Evolutionary conservation across 2,888 invertebrate genomes (phyloP).

Genomic region (Drosophila parthenogenetica): DNA sequence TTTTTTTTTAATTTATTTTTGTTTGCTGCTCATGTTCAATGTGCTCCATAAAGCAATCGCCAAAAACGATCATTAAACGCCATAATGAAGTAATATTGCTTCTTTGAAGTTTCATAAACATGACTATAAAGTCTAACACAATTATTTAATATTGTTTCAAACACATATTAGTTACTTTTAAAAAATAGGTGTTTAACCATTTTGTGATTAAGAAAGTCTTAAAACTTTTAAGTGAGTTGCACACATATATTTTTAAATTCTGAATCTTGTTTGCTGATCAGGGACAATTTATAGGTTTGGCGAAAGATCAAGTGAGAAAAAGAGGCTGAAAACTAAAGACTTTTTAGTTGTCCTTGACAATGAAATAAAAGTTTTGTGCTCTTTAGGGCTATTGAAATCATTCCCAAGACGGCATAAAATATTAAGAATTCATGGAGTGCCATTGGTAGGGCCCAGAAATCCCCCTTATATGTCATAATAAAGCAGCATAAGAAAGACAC

Average conservation of each 20-base stretch:
- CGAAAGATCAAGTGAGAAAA: neutral
- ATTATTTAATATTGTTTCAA: no score
- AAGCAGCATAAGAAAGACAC: slow-evolving; percentile 35
- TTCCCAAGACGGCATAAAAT: slow-evolving; percentile 36
- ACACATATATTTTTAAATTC: no score
- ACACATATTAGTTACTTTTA: no score
- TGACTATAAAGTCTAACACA: no score
- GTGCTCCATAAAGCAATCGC: slow-evolving; percentile 2
- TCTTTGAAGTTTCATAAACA: no score
- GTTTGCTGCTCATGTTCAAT: slow-evolving; percentile 35
- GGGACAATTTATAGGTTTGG: neutral
- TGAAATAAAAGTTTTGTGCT: slow-evolving; percentile 27
- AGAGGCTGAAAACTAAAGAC: neutral
- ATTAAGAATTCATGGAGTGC: slow-evolving; percentile 8
- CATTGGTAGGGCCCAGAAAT: slow-evolving; percentile 3
- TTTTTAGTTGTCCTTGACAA: slow-evolving; percentile 60
- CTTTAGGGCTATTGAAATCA: slow-evolving; percentile 24
- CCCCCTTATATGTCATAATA: slow-evolving; percentile 40
- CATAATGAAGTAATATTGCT: slow-evolving; percentile 1
- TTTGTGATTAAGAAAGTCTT: no score
- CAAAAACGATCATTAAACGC: slow-evolving; percentile 13
- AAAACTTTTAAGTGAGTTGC: no score
- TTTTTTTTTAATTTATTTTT: neutral
- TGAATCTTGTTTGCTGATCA: neutral
- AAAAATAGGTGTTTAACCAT: no score